Evolutionary conservation across 2,888 invertebrate genomes (phyloP).

Genomic region (Nasonia oneida): DNA sequence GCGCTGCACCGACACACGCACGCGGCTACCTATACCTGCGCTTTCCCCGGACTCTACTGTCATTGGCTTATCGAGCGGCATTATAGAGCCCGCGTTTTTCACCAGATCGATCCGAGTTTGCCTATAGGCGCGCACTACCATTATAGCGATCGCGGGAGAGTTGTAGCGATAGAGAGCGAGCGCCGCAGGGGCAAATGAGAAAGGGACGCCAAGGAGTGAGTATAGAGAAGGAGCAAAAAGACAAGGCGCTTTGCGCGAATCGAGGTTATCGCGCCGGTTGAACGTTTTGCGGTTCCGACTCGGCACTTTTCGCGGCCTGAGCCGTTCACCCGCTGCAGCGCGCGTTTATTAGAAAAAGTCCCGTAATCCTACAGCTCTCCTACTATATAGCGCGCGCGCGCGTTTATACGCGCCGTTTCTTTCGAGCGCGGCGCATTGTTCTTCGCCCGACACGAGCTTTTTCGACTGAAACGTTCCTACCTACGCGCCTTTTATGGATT

Average conservation of each 20-base stretch:
- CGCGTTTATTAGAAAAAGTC: constrained; percentile 16
- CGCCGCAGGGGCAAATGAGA: not conserved
- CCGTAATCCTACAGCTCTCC: not conserved
- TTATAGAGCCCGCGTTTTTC: not conserved
- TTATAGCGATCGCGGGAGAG: not conserved
- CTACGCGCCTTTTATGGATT: constrained; percentile 4
- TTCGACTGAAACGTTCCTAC: not conserved
- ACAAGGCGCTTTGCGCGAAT: too few species aligned
- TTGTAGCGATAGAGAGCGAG: not conserved
- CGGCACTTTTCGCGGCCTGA: not conserved
- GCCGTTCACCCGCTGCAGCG: not conserved
- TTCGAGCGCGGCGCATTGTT: not conserved
- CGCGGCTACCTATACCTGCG: too few species aligned
- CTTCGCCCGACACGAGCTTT: not conserved
- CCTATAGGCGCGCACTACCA: not conserved
- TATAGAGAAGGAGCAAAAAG: not conserved
- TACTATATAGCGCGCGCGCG: not conserved
- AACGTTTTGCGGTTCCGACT: constrained; percentile 30
- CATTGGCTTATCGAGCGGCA: constrained; percentile 53
- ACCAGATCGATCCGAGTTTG: not conserved
- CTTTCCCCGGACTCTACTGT: constrained; percentile 2
- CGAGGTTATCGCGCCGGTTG: constrained; percentile 34
- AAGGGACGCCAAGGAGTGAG: not conserved
- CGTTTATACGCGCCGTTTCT: not conserved
- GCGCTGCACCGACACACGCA: constrained; percentile 10